Evolutionary conservation across 2,888 invertebrate species (phyloP).

Genomic region (Sialis lutaria): DNA sequence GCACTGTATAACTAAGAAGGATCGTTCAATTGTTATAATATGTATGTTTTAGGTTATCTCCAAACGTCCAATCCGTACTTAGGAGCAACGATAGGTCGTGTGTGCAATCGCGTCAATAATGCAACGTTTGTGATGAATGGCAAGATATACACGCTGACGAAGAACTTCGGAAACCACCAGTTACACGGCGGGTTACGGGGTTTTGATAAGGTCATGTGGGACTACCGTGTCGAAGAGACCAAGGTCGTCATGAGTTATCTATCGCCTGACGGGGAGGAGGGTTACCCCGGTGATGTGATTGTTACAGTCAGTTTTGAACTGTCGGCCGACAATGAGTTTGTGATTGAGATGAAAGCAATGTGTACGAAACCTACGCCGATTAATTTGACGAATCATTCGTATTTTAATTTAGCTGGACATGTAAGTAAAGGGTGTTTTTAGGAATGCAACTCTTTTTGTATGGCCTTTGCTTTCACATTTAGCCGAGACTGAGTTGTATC

Average conservation of each 20-base stretch:
- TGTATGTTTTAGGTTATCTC: conserved; percentile 37
- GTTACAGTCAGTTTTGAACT: conserved; percentile 54
- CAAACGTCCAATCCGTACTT: conserved; percentile 60
- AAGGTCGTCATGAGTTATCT: conserved; percentile 55
- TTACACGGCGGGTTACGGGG: conserved; percentile 75
- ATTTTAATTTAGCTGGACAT: conserved; percentile 88
- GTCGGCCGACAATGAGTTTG: conserved; percentile 53
- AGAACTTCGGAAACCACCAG: conserved; percentile 47
- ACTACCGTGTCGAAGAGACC: conserved; percentile 35
- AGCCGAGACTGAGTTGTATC: too few relatives aligned
- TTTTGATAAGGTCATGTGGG: conserved; percentile 62
- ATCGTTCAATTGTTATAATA: too few relatives aligned
- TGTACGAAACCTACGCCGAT: conserved; percentile 65
- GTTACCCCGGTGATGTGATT: conserved; percentile 72
- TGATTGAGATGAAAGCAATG: conserved; percentile 56
- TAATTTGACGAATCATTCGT: conserved; percentile 76
- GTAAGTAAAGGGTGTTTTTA: conserved; percentile 24
- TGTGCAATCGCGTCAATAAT: conserved; percentile 63
- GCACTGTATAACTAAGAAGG: too few relatives aligned
- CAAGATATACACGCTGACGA: conserved; percentile 46
- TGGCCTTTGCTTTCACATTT: too few relatives aligned
- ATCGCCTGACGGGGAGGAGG: conserved; percentile 68
- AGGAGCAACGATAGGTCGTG: conserved; percentile 75
- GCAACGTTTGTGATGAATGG: conserved; percentile 54
- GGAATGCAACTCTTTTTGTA: too few relatives aligned